These are phyloP conservation scores for Scaptomyza polygonia DNA, from an alignment of 2,888 invertebrate species.

Conservation along the genomic window DNA sequence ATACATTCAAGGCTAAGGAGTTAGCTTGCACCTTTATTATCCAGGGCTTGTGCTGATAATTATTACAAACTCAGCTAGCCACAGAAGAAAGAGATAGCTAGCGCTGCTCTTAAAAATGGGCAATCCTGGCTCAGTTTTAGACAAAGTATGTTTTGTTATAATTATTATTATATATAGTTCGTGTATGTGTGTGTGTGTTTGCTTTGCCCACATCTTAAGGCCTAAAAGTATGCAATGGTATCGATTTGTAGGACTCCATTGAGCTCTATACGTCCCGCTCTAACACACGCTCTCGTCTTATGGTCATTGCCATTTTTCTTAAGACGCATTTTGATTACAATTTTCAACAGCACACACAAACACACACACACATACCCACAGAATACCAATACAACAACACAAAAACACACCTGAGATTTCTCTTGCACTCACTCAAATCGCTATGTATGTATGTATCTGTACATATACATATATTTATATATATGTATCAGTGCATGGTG, in stretches of 20 bases:
- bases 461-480: conserved; percentile 5
- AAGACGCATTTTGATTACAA: conserved; percentile 77
- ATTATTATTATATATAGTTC: conserved; percentile 62
- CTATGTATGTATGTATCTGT: conserved; percentile 7
- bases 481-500: not conserved
- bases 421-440: no score
- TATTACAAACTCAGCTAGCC: conserved; percentile 31
- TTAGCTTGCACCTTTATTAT: conserved; percentile 45
- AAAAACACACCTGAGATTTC: conserved; percentile 30
- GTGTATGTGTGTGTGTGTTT: not conserved
- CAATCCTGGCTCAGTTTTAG: conserved; percentile 13
- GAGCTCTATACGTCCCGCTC: conserved; percentile 58
- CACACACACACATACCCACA: conserved; percentile 7
- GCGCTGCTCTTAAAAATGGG: conserved; percentile 47
- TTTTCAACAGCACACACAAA: conserved; percentile 51
- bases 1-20: conserved; percentile 32
- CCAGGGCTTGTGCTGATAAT: conserved; percentile 34
- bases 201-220: conserved; percentile 53
- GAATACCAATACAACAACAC: not conserved
- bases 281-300: conserved; percentile 41
- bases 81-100: conserved; percentile 36
- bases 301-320: conserved; percentile 68
- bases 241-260: conserved; percentile 58
- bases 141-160: conserved; percentile 47
- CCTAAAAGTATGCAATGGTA: conserved; percentile 62